Conservation (phyloP, 2,888 invertebrate genomes). For the Zeuzera pyrina region DNA sequence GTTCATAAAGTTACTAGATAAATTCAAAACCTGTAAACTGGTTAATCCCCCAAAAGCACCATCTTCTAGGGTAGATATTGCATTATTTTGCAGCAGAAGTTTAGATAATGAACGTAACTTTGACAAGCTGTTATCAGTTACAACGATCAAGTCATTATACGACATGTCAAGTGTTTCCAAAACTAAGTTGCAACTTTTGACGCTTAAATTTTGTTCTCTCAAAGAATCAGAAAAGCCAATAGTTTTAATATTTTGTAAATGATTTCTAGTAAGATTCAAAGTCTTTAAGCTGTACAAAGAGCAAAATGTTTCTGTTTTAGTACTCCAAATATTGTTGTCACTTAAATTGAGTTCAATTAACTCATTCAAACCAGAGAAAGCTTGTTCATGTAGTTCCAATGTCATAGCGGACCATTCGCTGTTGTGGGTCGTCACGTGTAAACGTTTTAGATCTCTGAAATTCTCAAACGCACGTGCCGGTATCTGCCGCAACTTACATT, state of each 20-base stretch:
- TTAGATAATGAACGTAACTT: conserved; percentile 78
- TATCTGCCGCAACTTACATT: conserved; percentile 84
- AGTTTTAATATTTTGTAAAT: conserved; percentile 82
- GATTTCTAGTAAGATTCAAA: conserved; percentile 83
- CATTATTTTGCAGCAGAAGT: conserved; percentile 83
- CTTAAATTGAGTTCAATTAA: conserved; percentile 79
- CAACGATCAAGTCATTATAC: conserved; percentile 79
- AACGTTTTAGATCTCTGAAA: conserved; percentile 76
- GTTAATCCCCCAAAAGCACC: conserved; percentile 80
- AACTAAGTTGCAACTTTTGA: conserved; percentile 78
- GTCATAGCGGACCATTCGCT: conserved; percentile 86
- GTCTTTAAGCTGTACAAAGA: conserved; percentile 78
- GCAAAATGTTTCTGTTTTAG: conserved; percentile 81
- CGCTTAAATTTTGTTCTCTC: conserved; percentile 68
- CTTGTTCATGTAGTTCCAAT: conserved; percentile 79
- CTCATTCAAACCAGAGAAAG: conserved; percentile 78
- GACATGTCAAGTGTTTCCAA: conserved; percentile 82
- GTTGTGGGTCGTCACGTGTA: conserved; percentile 82
- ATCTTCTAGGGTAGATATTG: conserved; percentile 80
- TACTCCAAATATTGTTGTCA: conserved; percentile 84
- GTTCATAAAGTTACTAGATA: conserved; percentile 84
- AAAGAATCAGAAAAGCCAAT: conserved; percentile 82
- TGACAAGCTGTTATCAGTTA: conserved; percentile 80
- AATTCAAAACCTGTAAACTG: conserved; percentile 79
- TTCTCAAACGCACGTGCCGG: conserved; percentile 79